Conservation (phyloP, 2,113 vertebrate species). For the Corvus moneduloides region DNA sequence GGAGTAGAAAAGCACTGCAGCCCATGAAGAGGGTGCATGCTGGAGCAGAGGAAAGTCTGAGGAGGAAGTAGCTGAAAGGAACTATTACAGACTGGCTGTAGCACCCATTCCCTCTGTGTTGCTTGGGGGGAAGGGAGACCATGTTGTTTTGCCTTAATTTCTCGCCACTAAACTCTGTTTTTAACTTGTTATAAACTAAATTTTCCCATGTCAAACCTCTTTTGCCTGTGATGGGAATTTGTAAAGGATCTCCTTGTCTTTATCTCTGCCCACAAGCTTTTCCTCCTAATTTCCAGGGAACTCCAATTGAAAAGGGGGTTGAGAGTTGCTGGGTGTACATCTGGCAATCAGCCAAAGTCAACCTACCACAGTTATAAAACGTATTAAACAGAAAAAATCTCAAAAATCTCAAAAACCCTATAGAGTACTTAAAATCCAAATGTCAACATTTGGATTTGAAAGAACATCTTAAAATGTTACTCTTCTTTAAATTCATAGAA, state of each 20-base stretch:
- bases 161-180: neutral
- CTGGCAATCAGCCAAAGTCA: neutral
- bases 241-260: neutral
- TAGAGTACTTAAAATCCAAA: neutral
- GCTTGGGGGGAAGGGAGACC: neutral
- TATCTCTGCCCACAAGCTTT: rapidly evolving
- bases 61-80: neutral
- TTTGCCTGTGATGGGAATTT: neutral
- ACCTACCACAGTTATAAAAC: neutral
- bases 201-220: neutral
- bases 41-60: neutral
- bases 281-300: neutral
- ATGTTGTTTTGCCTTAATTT: neutral
- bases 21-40: neutral
- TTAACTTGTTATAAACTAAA: neutral
- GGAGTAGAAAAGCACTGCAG: neutral
- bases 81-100: neutral
- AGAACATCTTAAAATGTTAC: neutral
- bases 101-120: neutral
- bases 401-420: neutral
- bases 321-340: neutral
- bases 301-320: rapidly evolving
- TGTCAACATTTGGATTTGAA: neutral
- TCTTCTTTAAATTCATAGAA: neutral
- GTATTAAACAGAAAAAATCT: neutral